Percentiles rank a stretch among this genome's conserved stretches.
Conservation (phyloP, 2,888 invertebrate species). For the Halictus ligatus region DNA sequence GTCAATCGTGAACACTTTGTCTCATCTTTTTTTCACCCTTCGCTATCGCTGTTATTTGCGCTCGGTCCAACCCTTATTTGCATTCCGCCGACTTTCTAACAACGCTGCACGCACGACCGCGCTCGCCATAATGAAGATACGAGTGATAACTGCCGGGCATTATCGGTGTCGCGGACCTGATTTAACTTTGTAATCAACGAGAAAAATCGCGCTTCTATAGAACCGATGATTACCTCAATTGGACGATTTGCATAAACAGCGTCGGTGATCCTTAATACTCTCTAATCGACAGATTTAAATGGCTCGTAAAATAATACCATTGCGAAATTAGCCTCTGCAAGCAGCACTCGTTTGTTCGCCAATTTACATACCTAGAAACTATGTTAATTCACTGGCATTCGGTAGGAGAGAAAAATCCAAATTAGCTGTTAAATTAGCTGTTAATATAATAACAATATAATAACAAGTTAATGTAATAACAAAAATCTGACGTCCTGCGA, state of each 20-base stretch:
- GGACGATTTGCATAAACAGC: not conserved
- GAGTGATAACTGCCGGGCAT: not conserved
- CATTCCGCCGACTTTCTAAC: conserved; percentile 21
- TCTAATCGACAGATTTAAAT: not conserved
- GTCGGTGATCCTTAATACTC: not conserved
- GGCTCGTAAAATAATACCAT: not conserved
- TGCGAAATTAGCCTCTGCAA: not conserved
- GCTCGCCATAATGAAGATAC: not conserved
- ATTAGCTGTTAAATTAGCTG: not conserved
- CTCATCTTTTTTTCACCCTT: conserved; percentile 3
- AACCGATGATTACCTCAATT: not conserved
- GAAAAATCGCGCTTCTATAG: not conserved
- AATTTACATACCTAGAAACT: not conserved
- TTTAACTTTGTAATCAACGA: not conserved
- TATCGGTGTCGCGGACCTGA: not conserved
- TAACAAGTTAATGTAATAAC: no score
- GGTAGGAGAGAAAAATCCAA: not conserved
- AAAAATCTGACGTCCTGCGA: no score
- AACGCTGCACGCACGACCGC: not conserved
- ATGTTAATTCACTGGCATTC: not conserved
- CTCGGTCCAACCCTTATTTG: conserved; percentile 27
- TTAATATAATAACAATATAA: no score
- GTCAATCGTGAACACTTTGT: not conserved
- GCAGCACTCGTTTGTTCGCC: not conserved
- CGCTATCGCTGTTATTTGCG: not conserved